Conservation (phyloP, 2,797 vertebrate genomes). For the Aratinga solstitialis region DNA sequence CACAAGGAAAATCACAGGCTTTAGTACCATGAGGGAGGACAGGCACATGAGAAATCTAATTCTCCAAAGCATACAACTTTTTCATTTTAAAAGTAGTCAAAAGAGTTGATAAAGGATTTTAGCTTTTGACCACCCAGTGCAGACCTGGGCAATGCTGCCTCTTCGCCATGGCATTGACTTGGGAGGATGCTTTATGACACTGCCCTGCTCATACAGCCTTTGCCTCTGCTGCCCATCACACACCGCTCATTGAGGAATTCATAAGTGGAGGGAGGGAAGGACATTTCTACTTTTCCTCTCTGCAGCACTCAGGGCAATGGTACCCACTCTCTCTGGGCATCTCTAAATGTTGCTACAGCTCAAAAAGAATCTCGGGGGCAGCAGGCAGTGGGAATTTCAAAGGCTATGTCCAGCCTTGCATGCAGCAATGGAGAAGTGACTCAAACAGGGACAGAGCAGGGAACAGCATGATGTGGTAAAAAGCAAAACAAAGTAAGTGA, state of each 20-base stretch:
- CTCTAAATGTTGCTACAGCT: not conserved
- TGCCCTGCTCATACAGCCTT: not conserved
- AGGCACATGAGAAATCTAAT: not conserved
- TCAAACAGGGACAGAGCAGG: not conserved
- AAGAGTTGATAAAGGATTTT: not conserved
- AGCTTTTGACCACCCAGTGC: not conserved
- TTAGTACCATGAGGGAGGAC: not conserved
- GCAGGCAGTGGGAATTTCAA: not conserved
- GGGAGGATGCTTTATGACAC: fast-evolving
- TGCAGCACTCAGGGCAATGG: not conserved
- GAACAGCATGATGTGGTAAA: not conserved
- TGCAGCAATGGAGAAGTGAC: not conserved
- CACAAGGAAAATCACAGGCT: not conserved
- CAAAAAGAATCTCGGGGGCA: not conserved
- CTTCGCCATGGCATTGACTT: fast-evolving
- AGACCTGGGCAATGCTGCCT: not conserved
- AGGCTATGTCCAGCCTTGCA: fast-evolving
- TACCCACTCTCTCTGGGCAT: too few relatives aligned
- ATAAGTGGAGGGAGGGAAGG: not conserved
- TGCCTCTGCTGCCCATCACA: not conserved
- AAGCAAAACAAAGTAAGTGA: not conserved
- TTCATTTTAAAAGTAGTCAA: not conserved
- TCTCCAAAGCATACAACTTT: not conserved
- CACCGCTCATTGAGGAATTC: fast-evolving
- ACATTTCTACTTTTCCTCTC: not conserved